These are phyloP conservation scores for Ditylenchus weischeri DNA, from an alignment of 2,888 invertebrate species.

Conservation along the genomic window DNA sequence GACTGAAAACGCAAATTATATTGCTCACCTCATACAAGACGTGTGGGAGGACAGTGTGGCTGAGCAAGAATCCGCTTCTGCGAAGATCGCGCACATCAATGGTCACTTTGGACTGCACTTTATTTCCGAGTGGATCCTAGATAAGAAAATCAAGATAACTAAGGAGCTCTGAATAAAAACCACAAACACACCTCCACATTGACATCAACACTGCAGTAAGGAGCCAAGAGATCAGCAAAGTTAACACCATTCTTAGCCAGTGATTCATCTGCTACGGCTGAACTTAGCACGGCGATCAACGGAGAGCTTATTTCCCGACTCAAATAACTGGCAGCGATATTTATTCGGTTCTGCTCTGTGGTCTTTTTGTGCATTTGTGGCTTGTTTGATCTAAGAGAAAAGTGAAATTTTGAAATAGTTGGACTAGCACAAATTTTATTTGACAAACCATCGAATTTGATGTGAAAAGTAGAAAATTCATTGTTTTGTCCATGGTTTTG, in stretches of 20 bases:
- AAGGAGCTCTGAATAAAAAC: neutral
- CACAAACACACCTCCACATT: conserved; percentile 36
- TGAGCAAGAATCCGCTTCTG: conserved; percentile 52
- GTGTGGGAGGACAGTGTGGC: conserved; percentile 50
- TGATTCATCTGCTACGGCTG: conserved; percentile 37
- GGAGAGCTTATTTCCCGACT: conserved; percentile 27
- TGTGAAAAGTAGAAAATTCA: too few species aligned
- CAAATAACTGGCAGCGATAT: neutral
- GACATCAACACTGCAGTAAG: conserved; percentile 41
- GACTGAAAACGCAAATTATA: too few species aligned
- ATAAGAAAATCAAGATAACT: neutral
- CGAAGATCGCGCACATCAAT: conserved; percentile 60
- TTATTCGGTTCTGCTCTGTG: too few species aligned
- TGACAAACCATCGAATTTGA: too few species aligned
- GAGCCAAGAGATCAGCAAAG: conserved; percentile 47
- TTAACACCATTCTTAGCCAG: conserved; percentile 37
- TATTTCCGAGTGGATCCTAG: conserved; percentile 35
- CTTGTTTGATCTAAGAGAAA: too few species aligned
- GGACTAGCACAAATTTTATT: too few species aligned
- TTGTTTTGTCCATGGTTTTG: too few species aligned
- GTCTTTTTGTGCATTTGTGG: neutral
- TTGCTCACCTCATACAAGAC: conserved; percentile 49
- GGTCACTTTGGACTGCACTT: conserved; percentile 19
- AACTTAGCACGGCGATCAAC: conserved; percentile 44
- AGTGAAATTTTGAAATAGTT: too few species aligned